phyloP scores from a whole-genome alignment of 2,113 vertebrate genomes.

The Neodontobutis hainanensis region DNA sequence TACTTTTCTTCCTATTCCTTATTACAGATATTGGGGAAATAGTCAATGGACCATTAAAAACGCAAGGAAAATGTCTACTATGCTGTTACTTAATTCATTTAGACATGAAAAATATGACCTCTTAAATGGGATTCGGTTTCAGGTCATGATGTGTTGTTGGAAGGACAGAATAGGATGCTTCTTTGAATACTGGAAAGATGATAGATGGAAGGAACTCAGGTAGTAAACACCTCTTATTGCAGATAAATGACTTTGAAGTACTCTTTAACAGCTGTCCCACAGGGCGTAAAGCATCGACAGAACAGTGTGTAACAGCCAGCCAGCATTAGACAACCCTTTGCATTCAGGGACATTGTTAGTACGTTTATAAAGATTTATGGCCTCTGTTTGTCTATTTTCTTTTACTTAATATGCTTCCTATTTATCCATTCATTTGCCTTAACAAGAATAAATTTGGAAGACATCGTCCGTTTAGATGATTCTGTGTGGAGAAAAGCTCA shows the following conservation, averaged over 20 bases:
- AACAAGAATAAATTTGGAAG: no score
- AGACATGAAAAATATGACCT: neutral
- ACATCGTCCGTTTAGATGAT: no score
- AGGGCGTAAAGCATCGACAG: slow-evolving; percentile 11
- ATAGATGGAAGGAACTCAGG: neutral
- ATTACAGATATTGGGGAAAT: neutral
- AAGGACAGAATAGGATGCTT: slow-evolving; percentile 6
- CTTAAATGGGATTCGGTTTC: neutral
- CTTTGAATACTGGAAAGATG: slow-evolving; percentile 9
- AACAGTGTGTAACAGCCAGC: slow-evolving; percentile 5
- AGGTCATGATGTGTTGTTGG: neutral
- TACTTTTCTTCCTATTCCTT: neutral
- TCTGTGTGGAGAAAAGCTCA: no score
- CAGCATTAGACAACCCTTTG: neutral
- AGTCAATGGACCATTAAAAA: neutral
- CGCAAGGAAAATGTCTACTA: no score
- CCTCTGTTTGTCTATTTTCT: no score
- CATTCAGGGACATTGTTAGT: neutral
- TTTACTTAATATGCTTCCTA: no score
- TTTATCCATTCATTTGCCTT: no score
- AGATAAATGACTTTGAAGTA: slow-evolving; percentile 35
- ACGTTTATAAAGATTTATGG: neutral
- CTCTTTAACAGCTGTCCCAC: slow-evolving; percentile 11
- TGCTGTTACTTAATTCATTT: neutral
- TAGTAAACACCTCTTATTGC: slow-evolving; percentile 12